Evolutionary conservation across 2,113 vertebrate species (phyloP).

Genomic region (Microtus montanus): DNA sequence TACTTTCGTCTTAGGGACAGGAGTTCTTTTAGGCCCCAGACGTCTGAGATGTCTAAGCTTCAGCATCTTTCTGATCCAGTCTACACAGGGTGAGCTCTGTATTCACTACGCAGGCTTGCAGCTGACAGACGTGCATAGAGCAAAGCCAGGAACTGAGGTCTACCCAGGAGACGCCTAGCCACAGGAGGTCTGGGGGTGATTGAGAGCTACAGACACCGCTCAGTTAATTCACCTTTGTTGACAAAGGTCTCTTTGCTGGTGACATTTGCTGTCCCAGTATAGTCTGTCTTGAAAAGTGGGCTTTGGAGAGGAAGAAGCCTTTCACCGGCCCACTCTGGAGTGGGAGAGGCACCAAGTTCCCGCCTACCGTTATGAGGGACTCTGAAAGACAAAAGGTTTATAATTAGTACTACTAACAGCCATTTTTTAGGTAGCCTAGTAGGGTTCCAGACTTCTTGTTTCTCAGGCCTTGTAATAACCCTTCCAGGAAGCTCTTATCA

Average conservation of each 20-base stretch:
- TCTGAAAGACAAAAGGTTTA: slow-evolving; percentile 76
- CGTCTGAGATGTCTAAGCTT: not conserved
- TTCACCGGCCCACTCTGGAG: slow-evolving; percentile 60
- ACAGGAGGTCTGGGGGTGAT: slow-evolving; percentile 25
- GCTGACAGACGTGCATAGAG: not conserved
- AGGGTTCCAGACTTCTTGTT: not conserved
- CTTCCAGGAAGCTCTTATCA: not conserved
- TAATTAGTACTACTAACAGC: not conserved
- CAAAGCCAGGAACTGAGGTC: not conserved
- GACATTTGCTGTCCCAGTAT: slow-evolving; percentile 62
- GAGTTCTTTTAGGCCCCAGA: not conserved
- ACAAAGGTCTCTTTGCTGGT: slow-evolving; percentile 75
- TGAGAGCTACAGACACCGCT: slow-evolving; percentile 61
- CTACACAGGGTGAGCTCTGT: not conserved
- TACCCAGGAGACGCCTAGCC: slow-evolving; percentile 16
- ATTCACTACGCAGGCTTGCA: not conserved
- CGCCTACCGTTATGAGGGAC: slow-evolving; percentile 62
- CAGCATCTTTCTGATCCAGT: not conserved
- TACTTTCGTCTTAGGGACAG: not conserved
- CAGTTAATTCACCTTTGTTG: slow-evolving; percentile 77
- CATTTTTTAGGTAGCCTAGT: slow-evolving; percentile 31
- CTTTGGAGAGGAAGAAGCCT: slow-evolving; percentile 70
- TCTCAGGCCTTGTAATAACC: slow-evolving; percentile 7
- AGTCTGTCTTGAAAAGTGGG: slow-evolving; percentile 70
- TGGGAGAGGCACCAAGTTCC: slow-evolving; percentile 71